These are phyloP conservation scores for Florisuga fusca DNA, from an alignment of 2,797 vertebrate species.

Conservation along the genomic window DNA sequence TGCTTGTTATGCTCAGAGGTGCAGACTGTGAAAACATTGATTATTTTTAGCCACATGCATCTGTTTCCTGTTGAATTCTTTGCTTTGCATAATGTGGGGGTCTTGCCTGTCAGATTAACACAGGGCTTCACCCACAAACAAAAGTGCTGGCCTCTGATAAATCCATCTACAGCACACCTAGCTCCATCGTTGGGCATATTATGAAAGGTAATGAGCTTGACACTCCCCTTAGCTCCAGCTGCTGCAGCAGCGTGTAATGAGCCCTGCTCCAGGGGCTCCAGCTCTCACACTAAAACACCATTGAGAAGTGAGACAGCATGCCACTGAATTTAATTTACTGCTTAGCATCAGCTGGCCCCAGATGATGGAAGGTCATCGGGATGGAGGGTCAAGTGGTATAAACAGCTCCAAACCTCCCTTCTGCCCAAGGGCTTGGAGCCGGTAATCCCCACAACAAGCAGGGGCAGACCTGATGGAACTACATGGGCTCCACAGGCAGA, in stretches of 20 bases:
- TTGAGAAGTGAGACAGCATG: constrained; percentile 64
- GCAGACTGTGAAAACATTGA: neutral
- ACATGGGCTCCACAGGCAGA: neutral
- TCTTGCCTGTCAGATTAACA: constrained; percentile 38
- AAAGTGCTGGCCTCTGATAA: constrained; percentile 34
- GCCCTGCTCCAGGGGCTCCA: constrained; percentile 7
- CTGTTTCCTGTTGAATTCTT: constrained; percentile 49
- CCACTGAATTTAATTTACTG: constrained; percentile 68
- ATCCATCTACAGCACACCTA: constrained; percentile 65
- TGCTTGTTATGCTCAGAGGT: neutral
- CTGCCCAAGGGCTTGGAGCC: neutral
- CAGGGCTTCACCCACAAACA: neutral
- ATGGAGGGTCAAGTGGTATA: constrained; percentile 66
- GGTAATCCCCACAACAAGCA: neutral
- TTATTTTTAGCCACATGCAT: constrained; percentile 19
- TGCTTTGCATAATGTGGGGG: constrained; percentile 6
- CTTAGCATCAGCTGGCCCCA: constrained; percentile 66
- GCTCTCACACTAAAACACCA: neutral
- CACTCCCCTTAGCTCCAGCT: constrained; percentile 57
- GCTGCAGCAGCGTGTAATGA: constrained; percentile 55
- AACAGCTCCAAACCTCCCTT: constrained; percentile 55
- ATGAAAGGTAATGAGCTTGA: constrained; percentile 54
- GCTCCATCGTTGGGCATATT: constrained; percentile 50
- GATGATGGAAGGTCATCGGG: constrained; percentile 55
- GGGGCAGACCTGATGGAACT: neutral